phyloP scores from a whole-genome alignment of 2,888 invertebrate genomes.

The Erebia palarica region DNA sequence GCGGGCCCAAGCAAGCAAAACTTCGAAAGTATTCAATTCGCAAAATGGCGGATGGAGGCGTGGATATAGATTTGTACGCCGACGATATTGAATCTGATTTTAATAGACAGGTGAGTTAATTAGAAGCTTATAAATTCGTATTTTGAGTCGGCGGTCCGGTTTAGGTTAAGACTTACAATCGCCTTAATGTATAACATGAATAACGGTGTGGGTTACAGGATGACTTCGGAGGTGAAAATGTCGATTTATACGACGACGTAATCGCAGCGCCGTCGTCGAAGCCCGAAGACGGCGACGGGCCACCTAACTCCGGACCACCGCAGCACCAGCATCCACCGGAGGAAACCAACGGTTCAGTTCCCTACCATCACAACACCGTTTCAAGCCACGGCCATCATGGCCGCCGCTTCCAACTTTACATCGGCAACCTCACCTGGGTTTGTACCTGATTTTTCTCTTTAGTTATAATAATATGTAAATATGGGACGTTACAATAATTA shows the following conservation, averaged over 20 bases:
- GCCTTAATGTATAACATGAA: neutral
- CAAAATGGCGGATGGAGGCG: constrained; percentile 95
- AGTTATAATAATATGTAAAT: constrained; percentile 69
- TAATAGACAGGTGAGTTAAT: constrained; percentile 71
- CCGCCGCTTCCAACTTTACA: constrained; percentile 95
- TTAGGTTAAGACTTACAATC: neutral
- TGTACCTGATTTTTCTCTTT: constrained; percentile 76
- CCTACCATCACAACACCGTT: constrained; percentile 86
- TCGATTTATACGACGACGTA: constrained; percentile 97
- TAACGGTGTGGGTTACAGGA: constrained; percentile 77
- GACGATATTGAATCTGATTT: constrained; percentile 98
- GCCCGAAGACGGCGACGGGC: constrained; percentile 82
- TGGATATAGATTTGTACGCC: constrained; percentile 98
- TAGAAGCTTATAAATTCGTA: constrained; percentile 45
- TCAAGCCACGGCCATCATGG: constrained; percentile 89
- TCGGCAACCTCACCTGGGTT: constrained; percentile 99
- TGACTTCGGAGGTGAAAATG: constrained; percentile 92
- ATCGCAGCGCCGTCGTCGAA: constrained; percentile 89
- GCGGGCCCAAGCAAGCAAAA: too few species aligned
- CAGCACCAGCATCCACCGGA: constrained; percentile 81
- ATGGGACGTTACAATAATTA: constrained; percentile 54
- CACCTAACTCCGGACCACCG: constrained; percentile 80
- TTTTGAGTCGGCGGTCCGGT: neutral
- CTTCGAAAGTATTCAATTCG: constrained; percentile 45
- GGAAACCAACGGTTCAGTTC: constrained; percentile 86